Base-by-base conservation (phyloP, 2,797 vertebrate species). In the Chromis chromis region DNA sequence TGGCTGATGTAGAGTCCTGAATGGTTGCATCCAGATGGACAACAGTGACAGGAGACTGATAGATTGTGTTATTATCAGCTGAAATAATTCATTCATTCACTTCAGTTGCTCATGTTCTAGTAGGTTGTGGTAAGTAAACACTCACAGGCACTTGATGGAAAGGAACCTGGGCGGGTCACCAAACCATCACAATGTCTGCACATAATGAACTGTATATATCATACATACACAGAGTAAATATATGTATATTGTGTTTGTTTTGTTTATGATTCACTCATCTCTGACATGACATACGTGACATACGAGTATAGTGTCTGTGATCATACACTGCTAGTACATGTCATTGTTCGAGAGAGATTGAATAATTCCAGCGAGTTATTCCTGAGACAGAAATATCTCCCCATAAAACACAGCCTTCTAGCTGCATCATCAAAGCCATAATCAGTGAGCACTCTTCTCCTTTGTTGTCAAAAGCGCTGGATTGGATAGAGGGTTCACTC, bases 401-500 rank as follows among this genome's bases (percentile, higher is more conserved):
- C 79, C 76, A 82, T 87, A 87, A 88, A 91, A 79, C 69, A 72
- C 72, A 80, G 72, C 65, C 76, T 68, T 63, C 65, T 63, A 77
- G 83, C 73, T 68, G 76, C 86, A 82, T 75, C 86, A 87, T 90
- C 90, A 90, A 88, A 91, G 86, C 82, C 75, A 81, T 84, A 85
- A 91, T 90, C 88, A 90, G 85, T 1, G 13, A 73, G 84, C 17
- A 65, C 78, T 86, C 56, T 59, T 88, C 89, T 83, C 83, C 71
- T 90, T 91, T 92, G 89, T 90, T 89, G 84, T 91, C 81, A 63
- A 79, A 78, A 21, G 74, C 12, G 28, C 79, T 68, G 79, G 65
- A 85, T 87, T 85, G 87, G 87, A 89, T 76, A 78, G 82, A 85
- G 82, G 86, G 85, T 92, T 89, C 89, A 89, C 83, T 79, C 85